A percentile compares a stretch with the other conserved stretches of the same genome.
Conservation (phyloP, 2,113 vertebrate genomes). For the Sphaerodactylus townsendi region DNA sequence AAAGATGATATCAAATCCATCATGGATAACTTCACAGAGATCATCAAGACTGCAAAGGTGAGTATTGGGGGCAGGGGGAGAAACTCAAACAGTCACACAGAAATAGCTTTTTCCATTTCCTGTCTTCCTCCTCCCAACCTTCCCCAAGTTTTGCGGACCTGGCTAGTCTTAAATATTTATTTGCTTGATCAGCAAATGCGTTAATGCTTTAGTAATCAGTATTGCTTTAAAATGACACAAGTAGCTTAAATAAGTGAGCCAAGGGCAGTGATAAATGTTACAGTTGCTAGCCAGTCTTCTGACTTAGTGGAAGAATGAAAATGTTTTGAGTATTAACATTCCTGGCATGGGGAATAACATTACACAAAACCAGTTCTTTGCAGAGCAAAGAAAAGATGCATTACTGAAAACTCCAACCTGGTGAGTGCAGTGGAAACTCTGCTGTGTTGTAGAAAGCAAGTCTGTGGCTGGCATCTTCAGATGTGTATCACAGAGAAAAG, state of each 20-base stretch:
- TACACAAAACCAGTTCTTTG: no score
- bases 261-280: no score
- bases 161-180: not conserved
- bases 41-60: conserved; percentile 94
- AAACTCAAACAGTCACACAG: not conserved
- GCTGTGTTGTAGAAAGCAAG: no score
- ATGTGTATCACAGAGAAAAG: no score
- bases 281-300: no score
- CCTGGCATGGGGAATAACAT: no score
- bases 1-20: conserved; percentile 95
- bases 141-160: not conserved
- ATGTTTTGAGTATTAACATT: no score
- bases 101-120: not conserved
- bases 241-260: no score
- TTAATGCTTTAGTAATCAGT: no score
- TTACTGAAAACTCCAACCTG: not conserved
- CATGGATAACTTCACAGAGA: conserved; percentile 95
- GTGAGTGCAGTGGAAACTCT: no score
- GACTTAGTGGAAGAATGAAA: no score
- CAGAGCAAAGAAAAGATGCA: not conserved
- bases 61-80: not conserved
- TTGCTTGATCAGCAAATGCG: not conserved
- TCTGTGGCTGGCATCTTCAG: no score
- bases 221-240: not conserved
- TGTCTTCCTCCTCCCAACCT: not conserved